phyloP scores from a whole-genome alignment of 2,797 vertebrate genomes.

The Danio tinwini region DNA sequence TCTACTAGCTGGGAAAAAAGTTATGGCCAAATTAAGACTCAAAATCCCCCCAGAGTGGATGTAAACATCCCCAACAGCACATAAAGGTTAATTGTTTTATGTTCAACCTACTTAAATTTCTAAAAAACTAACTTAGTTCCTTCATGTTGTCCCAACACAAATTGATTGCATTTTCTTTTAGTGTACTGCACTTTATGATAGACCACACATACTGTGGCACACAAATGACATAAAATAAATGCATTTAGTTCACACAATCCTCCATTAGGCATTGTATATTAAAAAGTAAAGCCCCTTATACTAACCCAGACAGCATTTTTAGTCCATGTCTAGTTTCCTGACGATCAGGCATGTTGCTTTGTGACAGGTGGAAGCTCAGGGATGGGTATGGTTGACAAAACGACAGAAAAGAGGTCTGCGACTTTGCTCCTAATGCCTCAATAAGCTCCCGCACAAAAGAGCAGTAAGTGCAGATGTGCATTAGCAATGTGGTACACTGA shows the following conservation, averaged over 20 bases:
- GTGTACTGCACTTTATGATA: too few species aligned
- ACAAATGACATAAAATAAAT: background rate
- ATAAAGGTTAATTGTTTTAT: too few species aligned
- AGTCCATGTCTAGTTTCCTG: background rate
- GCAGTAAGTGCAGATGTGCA: slow-evolving; percentile 38
- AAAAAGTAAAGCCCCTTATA: background rate
- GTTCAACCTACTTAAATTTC: too few species aligned
- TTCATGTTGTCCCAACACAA: too few species aligned
- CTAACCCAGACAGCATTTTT: slow-evolving; percentile 1
- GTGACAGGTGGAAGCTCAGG: slow-evolving; percentile 13
- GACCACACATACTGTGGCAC: too few species aligned
- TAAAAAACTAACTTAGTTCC: too few species aligned
- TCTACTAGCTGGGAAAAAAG: too few species aligned
- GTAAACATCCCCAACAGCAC: too few species aligned
- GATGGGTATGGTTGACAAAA: slow-evolving; percentile 18
- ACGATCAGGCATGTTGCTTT: background rate
- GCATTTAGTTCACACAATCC: background rate
- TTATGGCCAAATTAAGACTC: too few species aligned
- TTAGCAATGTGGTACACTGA: slow-evolving; percentile 7
- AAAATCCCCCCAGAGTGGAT: too few species aligned
- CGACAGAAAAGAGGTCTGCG: slow-evolving; percentile 16
- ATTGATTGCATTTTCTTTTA: too few species aligned
- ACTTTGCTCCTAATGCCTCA: slow-evolving; percentile 38
- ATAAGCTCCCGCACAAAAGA: slow-evolving; percentile 39
- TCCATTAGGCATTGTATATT: background rate